Conservation (phyloP, 2,888 invertebrate species). For the Molanna angustata region DNA sequence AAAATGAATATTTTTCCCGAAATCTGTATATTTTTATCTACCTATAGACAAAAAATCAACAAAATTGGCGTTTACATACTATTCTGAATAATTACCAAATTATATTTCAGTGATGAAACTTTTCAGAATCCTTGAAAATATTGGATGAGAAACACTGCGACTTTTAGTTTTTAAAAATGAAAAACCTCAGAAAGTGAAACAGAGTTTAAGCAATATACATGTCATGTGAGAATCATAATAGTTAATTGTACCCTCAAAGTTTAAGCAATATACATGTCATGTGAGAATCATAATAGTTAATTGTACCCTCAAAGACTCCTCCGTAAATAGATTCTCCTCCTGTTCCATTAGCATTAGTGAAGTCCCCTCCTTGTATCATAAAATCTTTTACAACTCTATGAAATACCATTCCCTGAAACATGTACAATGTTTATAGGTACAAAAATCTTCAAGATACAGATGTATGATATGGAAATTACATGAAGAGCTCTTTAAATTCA, state of each 20-base stretch:
- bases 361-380: conserved; percentile 93
- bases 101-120: background rate
- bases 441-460: too few relatives aligned
- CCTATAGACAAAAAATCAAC: too few relatives aligned
- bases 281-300: background rate
- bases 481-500: too few relatives aligned
- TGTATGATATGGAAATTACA: too few relatives aligned
- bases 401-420: conserved; percentile 70
- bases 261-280: conserved; percentile 10
- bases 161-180: too few relatives aligned
- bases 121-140: background rate
- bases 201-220: conserved; percentile 13
- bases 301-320: conserved; percentile 92
- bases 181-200: too few relatives aligned
- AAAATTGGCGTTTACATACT: too few relatives aligned
- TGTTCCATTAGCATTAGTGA: conserved; percentile 91
- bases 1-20: too few relatives aligned
- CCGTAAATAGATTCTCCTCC: conserved; percentile 99
- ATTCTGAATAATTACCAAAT: too few relatives aligned
- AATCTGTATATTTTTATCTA: too few relatives aligned
- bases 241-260: background rate
- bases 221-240: background rate
- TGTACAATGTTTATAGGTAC: too few relatives aligned
- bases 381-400: conserved; percentile 97
- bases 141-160: too few relatives aligned